These are phyloP conservation scores for Numenius arquata DNA, from an alignment of 2,113 vertebrate genomes.

Conservation along the genomic window DNA sequence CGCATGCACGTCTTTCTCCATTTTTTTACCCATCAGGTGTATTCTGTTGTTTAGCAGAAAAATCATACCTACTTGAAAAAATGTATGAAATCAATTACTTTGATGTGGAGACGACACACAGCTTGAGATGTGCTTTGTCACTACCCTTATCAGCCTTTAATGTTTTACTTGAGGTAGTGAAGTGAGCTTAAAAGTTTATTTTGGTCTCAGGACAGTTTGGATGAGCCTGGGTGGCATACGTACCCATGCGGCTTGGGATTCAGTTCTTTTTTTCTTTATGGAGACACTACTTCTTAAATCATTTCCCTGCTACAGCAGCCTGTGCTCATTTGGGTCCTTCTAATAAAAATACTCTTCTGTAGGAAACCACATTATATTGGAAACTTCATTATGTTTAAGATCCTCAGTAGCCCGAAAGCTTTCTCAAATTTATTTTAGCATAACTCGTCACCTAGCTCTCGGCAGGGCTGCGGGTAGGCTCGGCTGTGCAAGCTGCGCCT, in stretches of 20 bases:
- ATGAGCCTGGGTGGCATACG: neutral
- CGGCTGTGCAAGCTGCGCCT: fast-evolving
- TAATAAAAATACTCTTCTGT: neutral
- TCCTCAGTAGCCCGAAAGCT: neutral
- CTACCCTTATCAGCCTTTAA: neutral
- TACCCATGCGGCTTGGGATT: neutral
- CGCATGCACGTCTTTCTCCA: fast-evolving
- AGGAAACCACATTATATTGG: neutral
- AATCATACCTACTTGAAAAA: neutral
- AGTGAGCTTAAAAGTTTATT: neutral
- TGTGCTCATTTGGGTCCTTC: neutral
- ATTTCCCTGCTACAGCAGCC: no score
- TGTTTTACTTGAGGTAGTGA: neutral
- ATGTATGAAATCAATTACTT: neutral
- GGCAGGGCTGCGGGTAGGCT: neutral
- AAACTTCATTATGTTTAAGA: neutral
- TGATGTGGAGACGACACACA: neutral
- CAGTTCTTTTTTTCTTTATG: neutral
- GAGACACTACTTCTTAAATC: fast-evolving
- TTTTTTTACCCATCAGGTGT: neutral
- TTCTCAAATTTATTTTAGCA: neutral
- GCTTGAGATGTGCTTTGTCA: neutral
- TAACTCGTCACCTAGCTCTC: fast-evolving
- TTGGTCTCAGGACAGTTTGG: neutral
- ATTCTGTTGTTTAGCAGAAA: neutral